Evolutionary conservation across 1,140 invertebrate species (phyloP), one percentile per base, ranked within the genome.

Genomic region (Dendroctonus ponderosae): DNA sequence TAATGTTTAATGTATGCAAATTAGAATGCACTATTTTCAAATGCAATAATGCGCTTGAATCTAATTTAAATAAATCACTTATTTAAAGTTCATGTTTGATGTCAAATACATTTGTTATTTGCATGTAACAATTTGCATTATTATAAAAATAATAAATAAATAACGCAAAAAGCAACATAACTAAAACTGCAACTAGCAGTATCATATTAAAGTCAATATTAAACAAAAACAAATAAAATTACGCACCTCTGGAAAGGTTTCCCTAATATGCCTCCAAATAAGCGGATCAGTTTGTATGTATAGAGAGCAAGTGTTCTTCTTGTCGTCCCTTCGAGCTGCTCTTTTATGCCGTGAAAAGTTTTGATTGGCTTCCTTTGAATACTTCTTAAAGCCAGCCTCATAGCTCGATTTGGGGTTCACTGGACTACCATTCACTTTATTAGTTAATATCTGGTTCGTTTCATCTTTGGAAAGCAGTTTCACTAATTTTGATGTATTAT

Each of bases 271-370:
- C 73, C 89, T 87, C 94, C 96, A 99, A 75, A 99, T 91, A 64
- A 97, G 88, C 67, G 96, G 96, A 85, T 99, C 97, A 8, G 97
- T 97, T 81, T 98, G 94, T 78, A 99, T 95, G 78, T 94, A 98
- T 11, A 99, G 85, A 40, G 93, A 95, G 79, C 96, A 98, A 38
- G 91, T 93, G 77, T 92, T 93, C 67, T 85, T 87, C 75, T 89
- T 88, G 73, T 89, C 87, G 71, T 88, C 87, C 44, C 69, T 69
- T 65, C 71, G 52, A 8, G 75, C 71, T 26, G 75, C 76, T 54
- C 77, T 70, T 62, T 70, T 75, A 54, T 69, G 65, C 42, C 82
- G 78, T 40, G 68, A 76, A 70, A 84, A 81, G 67, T 78, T 79
- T 61, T 83, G 82, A 72, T 89, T 89, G 42, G 86, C 87, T 71